Evolutionary conservation across 2,113 vertebrate species (phyloP).

Genomic region (Brachyistius frenatus): DNA sequence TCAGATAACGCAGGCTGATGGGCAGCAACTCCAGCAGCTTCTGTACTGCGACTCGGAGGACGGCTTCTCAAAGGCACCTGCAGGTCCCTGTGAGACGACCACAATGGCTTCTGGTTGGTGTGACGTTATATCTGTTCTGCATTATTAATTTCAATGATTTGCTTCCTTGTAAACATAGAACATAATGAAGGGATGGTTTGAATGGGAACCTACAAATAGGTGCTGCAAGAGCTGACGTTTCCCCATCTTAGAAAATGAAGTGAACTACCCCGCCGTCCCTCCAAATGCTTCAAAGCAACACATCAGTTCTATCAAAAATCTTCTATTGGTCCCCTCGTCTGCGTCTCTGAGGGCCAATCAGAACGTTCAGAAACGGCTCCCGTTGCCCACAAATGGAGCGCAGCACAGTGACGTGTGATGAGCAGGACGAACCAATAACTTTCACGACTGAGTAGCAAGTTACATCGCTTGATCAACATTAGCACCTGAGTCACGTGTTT

Average conservation of each 20-base stretch:
- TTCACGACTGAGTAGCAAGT: too few species aligned
- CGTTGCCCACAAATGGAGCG: too few species aligned
- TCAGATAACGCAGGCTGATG: slow-evolving; percentile 29
- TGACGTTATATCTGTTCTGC: slow-evolving; percentile 8
- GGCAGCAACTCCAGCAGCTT: slow-evolving; percentile 50
- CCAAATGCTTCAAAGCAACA: slow-evolving; percentile 43
- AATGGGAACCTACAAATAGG: slow-evolving; percentile 35
- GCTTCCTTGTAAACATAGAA: slow-evolving; percentile 63
- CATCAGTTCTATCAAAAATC: slow-evolving; percentile 34
- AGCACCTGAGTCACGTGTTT: too few species aligned
- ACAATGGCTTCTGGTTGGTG: slow-evolving; percentile 19
- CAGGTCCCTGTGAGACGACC: slow-evolving; percentile 25
- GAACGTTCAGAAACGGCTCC: too few species aligned
- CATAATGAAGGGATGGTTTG: slow-evolving; percentile 44
- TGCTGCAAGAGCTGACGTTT: not conserved
- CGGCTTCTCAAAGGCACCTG: slow-evolving; percentile 53
- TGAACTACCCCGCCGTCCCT: slow-evolving; percentile 13
- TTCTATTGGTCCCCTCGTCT: slow-evolving; percentile 74
- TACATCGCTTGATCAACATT: too few species aligned
- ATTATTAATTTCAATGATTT: slow-evolving; percentile 23
- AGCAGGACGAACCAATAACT: too few species aligned
- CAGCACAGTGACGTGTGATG: too few species aligned
- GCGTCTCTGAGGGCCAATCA: not conserved
- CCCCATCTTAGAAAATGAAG: slow-evolving; percentile 30
- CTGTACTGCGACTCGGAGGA: slow-evolving; percentile 45